Percentiles rank a stretch among this genome's conserved stretches.
Evolutionary conservation across 2,888 invertebrate genomes (phyloP).

Genomic region (Argyresthia goedartella): DNA sequence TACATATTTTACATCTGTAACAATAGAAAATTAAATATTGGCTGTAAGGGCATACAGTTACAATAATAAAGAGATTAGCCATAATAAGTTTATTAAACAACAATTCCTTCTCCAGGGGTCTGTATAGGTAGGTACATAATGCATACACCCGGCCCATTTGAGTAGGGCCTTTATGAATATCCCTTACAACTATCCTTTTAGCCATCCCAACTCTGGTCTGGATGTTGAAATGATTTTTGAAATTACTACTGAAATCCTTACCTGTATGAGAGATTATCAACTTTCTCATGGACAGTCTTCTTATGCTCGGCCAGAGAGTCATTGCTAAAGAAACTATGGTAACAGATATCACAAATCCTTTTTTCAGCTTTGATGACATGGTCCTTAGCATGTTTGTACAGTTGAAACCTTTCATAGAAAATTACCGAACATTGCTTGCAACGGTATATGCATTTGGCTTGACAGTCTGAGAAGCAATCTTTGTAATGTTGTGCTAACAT

Average conservation of each 20-base stretch:
- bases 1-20: conserved; percentile 71
- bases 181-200: no score
- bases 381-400: conserved; percentile 48
- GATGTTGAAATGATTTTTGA: no score
- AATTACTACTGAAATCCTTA: conserved; percentile 17
- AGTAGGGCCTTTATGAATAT: no score
- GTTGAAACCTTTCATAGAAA: conserved; percentile 40
- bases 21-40: neutral
- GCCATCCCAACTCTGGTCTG: no score
- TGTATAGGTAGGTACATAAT: no score
- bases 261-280: conserved; percentile 34
- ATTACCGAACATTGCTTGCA: conserved; percentile 51
- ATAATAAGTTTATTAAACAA: neutral
- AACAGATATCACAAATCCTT: conserved; percentile 47
- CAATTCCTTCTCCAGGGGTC: no score
- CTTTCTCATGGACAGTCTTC: conserved; percentile 33
- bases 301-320: conserved; percentile 41
- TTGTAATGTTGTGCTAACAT: conserved; percentile 37
- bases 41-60: neutral
- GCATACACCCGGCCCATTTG: no score
- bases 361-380: conserved; percentile 42
- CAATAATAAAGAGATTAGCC: conserved; percentile 3
- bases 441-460: conserved; percentile 37
- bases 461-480: conserved; percentile 36
- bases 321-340: conserved; percentile 35